Evolutionary conservation across 2,113 vertebrate species (phyloP).

Genomic region (Cyprinodon brontotheroides): DNA sequence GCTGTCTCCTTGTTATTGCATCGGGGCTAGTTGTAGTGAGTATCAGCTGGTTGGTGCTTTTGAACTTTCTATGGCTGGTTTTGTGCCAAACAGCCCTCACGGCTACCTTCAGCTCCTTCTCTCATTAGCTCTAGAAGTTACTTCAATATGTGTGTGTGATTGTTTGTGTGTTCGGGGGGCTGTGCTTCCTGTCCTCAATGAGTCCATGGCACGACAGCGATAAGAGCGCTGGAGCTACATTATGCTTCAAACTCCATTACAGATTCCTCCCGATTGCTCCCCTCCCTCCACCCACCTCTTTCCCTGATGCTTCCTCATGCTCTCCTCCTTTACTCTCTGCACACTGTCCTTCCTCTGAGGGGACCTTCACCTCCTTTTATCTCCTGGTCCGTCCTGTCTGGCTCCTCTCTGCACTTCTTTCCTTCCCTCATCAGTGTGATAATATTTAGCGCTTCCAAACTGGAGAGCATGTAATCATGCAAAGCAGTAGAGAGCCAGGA

Average conservation of each 20-base stretch:
- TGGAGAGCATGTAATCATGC: slow-evolving; percentile 48
- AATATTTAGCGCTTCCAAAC: slow-evolving; percentile 43
- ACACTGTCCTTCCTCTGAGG: neutral
- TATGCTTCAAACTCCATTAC: slow-evolving; percentile 49
- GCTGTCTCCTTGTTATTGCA: too few species aligned
- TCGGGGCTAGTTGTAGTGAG: too few species aligned
- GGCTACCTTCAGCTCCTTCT: neutral
- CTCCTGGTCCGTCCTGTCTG: neutral
- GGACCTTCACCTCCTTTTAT: neutral
- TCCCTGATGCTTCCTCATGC: too few species aligned
- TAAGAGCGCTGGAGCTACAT: slow-evolving; percentile 52
- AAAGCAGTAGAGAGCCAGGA: slow-evolving; percentile 36
- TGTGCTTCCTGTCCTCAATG: slow-evolving; percentile 60
- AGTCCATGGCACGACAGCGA: slow-evolving; percentile 58
- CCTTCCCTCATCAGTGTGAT: slow-evolving; percentile 27
- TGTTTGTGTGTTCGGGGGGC: neutral
- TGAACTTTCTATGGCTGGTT: too few species aligned
- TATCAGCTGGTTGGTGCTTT: too few species aligned
- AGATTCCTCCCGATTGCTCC: slow-evolving; percentile 24
- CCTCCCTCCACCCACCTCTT: neutral
- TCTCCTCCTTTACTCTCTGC: neutral
- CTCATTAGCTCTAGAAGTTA: neutral
- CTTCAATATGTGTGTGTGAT: neutral
- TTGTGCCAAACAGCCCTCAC: neutral
- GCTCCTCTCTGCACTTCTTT: neutral